A percentile compares a stretch with the other conserved stretches of the same genome.
Conservation (phyloP, 2,888 invertebrate species). For the Tinea trinotella region DNA sequence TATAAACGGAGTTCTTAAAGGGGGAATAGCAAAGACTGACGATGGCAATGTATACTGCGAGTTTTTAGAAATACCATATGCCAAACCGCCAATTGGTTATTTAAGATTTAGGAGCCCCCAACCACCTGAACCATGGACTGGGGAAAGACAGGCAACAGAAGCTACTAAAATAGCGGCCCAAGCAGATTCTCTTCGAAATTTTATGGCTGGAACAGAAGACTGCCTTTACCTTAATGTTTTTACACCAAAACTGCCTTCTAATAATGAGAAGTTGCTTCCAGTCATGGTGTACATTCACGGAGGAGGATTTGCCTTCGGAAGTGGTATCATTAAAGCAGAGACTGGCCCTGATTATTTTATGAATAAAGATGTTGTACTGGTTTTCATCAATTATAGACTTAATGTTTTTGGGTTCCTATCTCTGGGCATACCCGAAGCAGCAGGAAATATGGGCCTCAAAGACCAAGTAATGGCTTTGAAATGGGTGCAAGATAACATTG, state of each 20-base stretch:
- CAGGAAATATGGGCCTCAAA: too few species aligned
- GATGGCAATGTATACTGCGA: constrained; percentile 49
- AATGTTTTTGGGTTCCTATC: too few species aligned
- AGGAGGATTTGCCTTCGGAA: constrained; percentile 45
- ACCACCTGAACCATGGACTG: constrained; percentile 46
- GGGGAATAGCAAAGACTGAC: constrained; percentile 39
- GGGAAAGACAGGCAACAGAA: constrained; percentile 59
- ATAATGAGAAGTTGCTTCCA: constrained; percentile 29
- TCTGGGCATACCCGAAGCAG: too few species aligned
- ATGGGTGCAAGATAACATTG: too few species aligned
- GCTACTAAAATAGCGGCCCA: constrained; percentile 37
- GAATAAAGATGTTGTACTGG: constrained; percentile 42
- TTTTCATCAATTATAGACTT: constrained; percentile 56
- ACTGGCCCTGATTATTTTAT: constrained; percentile 46
- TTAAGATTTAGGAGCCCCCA: constrained; percentile 49
- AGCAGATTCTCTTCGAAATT: constrained; percentile 26
- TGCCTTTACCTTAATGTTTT: constrained; percentile 50
- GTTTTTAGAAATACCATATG: constrained; percentile 47
- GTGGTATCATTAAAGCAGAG: constrained; percentile 35
- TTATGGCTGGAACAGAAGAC: constrained; percentile 40
- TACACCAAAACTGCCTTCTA: constrained; percentile 35
- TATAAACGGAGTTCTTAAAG: constrained; percentile 44
- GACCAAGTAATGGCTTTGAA: too few species aligned
- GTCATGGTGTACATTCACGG: constrained; percentile 52
- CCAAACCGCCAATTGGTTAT: constrained; percentile 40